Percentiles rank a stretch among this genome's conserved stretches.
Conservation (phyloP, 2,113 vertebrate genomes). For the Muscicapa adusta region DNA sequence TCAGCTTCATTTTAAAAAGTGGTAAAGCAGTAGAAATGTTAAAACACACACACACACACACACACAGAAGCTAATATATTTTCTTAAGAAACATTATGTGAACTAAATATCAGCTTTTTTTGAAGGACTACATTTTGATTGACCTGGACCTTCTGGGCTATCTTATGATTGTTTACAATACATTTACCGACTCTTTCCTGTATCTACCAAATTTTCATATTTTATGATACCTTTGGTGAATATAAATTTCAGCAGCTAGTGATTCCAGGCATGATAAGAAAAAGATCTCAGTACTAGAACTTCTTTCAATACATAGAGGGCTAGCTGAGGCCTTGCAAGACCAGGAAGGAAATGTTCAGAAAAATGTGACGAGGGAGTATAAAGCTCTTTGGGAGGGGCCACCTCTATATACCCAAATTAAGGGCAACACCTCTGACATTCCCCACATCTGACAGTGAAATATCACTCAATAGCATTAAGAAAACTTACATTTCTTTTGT, state of each 20-base stretch:
- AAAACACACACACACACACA: not conserved
- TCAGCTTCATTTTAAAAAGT: not conserved
- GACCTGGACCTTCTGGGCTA: not conserved
- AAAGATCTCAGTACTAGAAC: not conserved
- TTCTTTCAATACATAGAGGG: not conserved
- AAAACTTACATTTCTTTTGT: not conserved
- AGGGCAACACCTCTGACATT: not conserved
- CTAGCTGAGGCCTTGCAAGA: not conserved
- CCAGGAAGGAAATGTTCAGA: not conserved
- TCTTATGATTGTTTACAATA: not conserved
- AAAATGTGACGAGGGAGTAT: not conserved
- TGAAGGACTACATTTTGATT: not conserved
- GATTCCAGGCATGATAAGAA: not conserved
- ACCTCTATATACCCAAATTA: not conserved
- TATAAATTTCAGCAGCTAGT: not conserved
- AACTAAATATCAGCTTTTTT: not conserved
- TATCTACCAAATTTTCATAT: not conserved
- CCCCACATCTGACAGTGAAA: not conserved
- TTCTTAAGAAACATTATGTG: rapidly evolving
- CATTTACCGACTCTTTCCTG: not conserved
- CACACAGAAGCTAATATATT: not conserved
- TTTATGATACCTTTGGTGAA: not conserved
- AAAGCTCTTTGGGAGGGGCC: not conserved
- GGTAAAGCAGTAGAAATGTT: not conserved
- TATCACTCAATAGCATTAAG: rapidly evolving